These are phyloP conservation scores for Neocloeon triangulifer DNA, from an alignment of 1,140 invertebrate species.

Conservation along the genomic window DNA sequence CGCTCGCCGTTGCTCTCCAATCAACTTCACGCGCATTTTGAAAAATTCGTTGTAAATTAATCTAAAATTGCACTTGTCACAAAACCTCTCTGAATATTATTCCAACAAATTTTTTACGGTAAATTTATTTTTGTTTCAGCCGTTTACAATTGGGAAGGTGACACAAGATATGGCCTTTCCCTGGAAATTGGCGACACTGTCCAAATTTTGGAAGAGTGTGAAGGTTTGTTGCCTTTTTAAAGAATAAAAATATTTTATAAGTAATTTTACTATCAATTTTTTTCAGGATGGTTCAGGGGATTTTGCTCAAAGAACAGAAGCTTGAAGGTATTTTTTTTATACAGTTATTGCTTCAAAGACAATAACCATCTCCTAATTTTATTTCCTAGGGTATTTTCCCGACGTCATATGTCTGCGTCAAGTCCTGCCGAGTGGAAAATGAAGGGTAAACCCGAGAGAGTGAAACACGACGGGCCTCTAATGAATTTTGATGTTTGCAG, in stretches of 20 bases:
- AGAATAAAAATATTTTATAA: conserved; percentile 5
- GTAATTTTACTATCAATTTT: conserved; percentile 10
- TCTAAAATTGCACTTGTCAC: too few relatives aligned
- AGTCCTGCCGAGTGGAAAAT: conserved; percentile 53
- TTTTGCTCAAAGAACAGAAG: conserved; percentile 55
- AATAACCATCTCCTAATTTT: too few relatives aligned
- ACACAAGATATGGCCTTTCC: conserved; percentile 52
- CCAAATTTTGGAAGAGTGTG: conserved; percentile 73
- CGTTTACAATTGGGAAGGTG: conserved; percentile 73
- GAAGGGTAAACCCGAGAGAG: conserved; percentile 25
- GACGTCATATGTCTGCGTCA: conserved; percentile 44
- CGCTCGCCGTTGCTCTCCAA: too few relatives aligned
- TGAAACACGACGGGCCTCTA: background rate
- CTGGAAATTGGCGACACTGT: conserved; percentile 78
- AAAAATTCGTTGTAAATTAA: too few relatives aligned
- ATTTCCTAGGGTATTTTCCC: conserved; percentile 56
- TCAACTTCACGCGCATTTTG: too few relatives aligned
- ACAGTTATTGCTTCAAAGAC: too few relatives aligned
- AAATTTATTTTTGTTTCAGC: conserved; percentile 37
- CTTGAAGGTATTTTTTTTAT: conserved; percentile 26
- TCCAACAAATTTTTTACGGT: background rate
- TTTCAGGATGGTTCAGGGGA: conserved; percentile 68
- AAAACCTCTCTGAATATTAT: background rate
- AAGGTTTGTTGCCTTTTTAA: conserved; percentile 26
- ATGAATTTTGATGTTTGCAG: conserved; percentile 13